These are phyloP conservation scores for Lasioglossum marginatum DNA, from an alignment of 2,888 invertebrate genomes.

Conservation along the genomic window DNA sequence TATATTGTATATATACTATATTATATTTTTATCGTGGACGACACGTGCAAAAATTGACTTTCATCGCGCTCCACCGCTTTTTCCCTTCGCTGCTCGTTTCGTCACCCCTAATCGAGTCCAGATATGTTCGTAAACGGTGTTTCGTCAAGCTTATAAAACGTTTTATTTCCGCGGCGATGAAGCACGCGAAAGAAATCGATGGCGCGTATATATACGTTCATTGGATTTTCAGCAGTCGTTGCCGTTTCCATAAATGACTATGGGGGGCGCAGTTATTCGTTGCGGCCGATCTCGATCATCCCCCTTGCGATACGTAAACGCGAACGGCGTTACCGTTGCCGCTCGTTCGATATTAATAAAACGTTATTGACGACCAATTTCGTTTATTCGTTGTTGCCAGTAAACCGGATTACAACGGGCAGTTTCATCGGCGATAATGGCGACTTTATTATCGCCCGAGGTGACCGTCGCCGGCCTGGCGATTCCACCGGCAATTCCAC, in stretches of 20 bases:
- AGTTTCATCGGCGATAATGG: neutral
- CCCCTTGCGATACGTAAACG: neutral
- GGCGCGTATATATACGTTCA: neutral
- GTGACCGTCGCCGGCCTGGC: neutral
- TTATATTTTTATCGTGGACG: constrained; percentile 2
- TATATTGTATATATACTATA: neutral
- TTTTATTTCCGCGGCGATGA: constrained; percentile 37
- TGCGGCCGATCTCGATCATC: neutral
- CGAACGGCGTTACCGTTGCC: neutral
- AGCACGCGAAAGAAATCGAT: constrained; percentile 2
- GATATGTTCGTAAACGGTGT: constrained; percentile 18
- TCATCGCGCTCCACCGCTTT: constrained; percentile 4
- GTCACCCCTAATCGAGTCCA: constrained; percentile 13
- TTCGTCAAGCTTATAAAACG: constrained; percentile 20
- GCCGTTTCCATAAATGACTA: constrained; percentile 3
- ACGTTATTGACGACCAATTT: constrained; percentile 10
- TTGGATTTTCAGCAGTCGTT: constrained; percentile 25
- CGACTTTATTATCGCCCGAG: neutral
- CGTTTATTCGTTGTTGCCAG: neutral
- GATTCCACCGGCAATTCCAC: too few species aligned
- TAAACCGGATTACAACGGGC: neutral
- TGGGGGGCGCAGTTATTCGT: neutral
- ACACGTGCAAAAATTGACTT: constrained; percentile 25
- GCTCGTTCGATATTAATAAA: constrained; percentile 11
- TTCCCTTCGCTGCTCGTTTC: constrained; percentile 25